Base-by-base conservation (phyloP, 2,113 vertebrate genomes). In the Cichladusa arquata region DNA sequence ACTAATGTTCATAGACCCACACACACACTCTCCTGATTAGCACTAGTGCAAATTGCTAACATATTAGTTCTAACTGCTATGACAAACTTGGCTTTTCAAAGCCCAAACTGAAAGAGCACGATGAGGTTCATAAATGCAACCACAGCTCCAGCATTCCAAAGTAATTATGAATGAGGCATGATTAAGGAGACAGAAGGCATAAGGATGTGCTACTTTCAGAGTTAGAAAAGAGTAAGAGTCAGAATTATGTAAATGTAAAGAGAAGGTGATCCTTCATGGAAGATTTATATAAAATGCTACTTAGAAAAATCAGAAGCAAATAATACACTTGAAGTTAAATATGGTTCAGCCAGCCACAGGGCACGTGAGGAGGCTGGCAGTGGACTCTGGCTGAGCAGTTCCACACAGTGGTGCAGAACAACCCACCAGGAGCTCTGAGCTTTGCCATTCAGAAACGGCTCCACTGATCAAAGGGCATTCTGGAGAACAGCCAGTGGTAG, bases 121-220 rank as follows among this genome's bases (percentile, higher is more conserved):
- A 82, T 44, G 86, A 74, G 70, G 91, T 66, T 86, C 86, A 61
- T 12, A 78, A 87, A 62, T 6, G 12, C 56, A 90, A 86, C 71
- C 79, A 61, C 53, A 90, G 78, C 25, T 67, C 47, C 83, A 87
- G 77, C 78, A 90, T 95, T 92, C 93, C 87, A 16, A 34, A 82
- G 50, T 47, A 82, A 93, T 85, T 82, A 87, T 42, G 79, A 95
- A 84, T 38, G 57, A 88, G 36, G 70, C 74, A 77, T 73, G 73
- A 94, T 74, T 71, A 86, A 95, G 76, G 23, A 92, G 64, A 58
- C 2, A 25, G 19, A 69, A 91, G 51, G 44, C 71, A 95, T 87
- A 58, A 96, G 29, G 67, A 25, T 48, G 42, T 19, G 84, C 54
- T 85, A 11, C 58, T 78, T 54, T 54, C 65, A 93, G 31, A 77